A percentile compares a stretch with the other conserved stretches of the same genome.
Conservation (phyloP, 2,113 vertebrate species). For the Oncorhynchus gorbuscha region DNA sequence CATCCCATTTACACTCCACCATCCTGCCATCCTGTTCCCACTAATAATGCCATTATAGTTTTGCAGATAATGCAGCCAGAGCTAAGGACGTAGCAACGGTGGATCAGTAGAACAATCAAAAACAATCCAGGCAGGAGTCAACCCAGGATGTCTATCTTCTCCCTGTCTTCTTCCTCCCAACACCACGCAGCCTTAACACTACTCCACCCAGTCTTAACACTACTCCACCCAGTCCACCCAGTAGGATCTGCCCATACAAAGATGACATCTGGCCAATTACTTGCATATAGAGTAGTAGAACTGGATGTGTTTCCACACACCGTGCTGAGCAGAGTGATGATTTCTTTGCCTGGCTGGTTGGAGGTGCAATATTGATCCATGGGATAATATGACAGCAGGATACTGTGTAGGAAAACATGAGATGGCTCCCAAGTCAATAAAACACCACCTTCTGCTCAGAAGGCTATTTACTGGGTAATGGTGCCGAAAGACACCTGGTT, state of each 20-base stretch:
- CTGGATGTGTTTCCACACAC: background rate
- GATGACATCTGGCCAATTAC: slow-evolving; percentile 43
- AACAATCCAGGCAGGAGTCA: slow-evolving; percentile 23
- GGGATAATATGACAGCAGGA: slow-evolving; percentile 2
- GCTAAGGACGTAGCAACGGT: slow-evolving; percentile 25
- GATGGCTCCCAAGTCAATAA: slow-evolving; percentile 19
- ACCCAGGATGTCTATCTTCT: background rate
- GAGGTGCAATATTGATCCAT: slow-evolving; percentile 34
- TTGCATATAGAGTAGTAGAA: slow-evolving; percentile 22
- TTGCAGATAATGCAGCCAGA: too few relatives aligned
- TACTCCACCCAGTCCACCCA: slow-evolving; percentile 41
- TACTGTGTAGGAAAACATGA: slow-evolving; percentile 7
- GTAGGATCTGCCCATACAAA: background rate
- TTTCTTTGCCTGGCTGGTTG: slow-evolving; percentile 3
- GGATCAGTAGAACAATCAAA: slow-evolving; percentile 32
- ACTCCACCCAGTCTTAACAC: slow-evolving; percentile 30
- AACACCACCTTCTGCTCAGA: background rate
- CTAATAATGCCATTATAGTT: slow-evolving; percentile 25
- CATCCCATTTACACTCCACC: slow-evolving; percentile 11
- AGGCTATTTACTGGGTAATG: slow-evolving; percentile 4
- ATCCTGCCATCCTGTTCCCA: background rate
- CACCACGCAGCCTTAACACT: slow-evolving; percentile 1
- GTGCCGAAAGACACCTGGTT: background rate
- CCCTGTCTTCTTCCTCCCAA: slow-evolving; percentile 28
- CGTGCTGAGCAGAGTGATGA: background rate